Evolutionary conservation across 2,888 invertebrate genomes (phyloP).

Genomic region (Latrodectus elegans): DNA sequence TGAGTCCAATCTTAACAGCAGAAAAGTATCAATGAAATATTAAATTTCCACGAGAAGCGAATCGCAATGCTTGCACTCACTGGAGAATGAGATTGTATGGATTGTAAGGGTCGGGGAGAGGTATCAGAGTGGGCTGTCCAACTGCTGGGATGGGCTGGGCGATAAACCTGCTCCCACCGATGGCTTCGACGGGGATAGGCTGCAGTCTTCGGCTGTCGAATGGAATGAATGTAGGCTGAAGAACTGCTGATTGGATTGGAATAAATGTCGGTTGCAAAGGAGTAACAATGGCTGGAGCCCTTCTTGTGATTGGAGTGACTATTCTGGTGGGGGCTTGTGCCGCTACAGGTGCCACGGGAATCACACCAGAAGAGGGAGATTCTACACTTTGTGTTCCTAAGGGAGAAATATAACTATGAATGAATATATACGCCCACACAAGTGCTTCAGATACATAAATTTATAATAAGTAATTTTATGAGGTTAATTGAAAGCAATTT

Average conservation of each 20-base stretch:
- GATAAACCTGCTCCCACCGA: background rate
- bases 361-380: slow-evolving; percentile 18
- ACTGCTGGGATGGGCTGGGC: slow-evolving; percentile 4
- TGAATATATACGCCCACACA: background rate
- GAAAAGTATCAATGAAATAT: no score
- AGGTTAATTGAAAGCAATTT: background rate
- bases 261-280: slow-evolving; percentile 8
- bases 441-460: background rate
- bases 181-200: background rate
- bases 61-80: no score
- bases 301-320: background rate
- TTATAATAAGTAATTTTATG: no score
- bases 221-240: slow-evolving; percentile 28
- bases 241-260: slow-evolving; percentile 19
- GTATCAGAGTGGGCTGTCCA: background rate
- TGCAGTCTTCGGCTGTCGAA: background rate
- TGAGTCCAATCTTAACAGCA: no score
- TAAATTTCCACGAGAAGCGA: no score
- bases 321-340: slow-evolving; percentile 13
- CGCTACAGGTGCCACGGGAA: slow-evolving; percentile 5
- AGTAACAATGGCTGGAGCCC: background rate
- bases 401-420: background rate
- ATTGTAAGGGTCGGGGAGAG: background rate
- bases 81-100: background rate
- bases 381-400: background rate